Evolutionary conservation across 1,140 invertebrate species (phyloP).

Genomic region (Chrysopa pallens): DNA sequence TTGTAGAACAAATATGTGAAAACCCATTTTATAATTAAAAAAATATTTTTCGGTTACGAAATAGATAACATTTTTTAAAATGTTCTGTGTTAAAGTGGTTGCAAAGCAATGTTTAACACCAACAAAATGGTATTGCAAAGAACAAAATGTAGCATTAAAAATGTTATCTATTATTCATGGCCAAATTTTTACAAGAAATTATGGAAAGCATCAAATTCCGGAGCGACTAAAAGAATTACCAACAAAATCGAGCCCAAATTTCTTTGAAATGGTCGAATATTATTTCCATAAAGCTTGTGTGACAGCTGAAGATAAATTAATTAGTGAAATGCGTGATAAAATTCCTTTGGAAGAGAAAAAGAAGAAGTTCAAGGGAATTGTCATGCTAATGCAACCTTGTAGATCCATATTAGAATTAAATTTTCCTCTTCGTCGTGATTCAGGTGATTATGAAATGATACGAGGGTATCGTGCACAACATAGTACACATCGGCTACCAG

Average conservation of each 20-base stretch:
- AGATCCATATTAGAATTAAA: slow-evolving; percentile 52
- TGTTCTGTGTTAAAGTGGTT: no score
- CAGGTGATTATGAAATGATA: slow-evolving; percentile 65
- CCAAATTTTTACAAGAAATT: background rate
- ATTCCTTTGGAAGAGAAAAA: no score
- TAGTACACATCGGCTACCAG: slow-evolving; percentile 59
- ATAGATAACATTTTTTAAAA: no score
- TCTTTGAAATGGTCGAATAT: slow-evolving; percentile 55
- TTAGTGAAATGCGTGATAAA: slow-evolving; percentile 32
- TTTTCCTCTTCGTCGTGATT: slow-evolving; percentile 63
- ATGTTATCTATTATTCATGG: no score
- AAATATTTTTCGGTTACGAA: no score
- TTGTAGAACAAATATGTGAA: no score
- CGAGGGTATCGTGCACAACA: slow-evolving; percentile 71
- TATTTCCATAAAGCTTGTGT: slow-evolving; percentile 47
- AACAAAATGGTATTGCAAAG: no score
- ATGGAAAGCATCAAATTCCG: slow-evolving; percentile 31
- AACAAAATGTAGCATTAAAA: no score
- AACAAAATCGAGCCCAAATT: slow-evolving; percentile 38
- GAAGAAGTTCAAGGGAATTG: no score
- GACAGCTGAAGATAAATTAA: slow-evolving; percentile 40
- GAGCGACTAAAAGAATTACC: slow-evolving; percentile 32
- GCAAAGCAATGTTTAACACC: no score
- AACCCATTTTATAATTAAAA: no score
- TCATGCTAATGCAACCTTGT: slow-evolving; percentile 47